Percentiles rank a stretch among this genome's conserved stretches.
Evolutionary conservation across 2,888 invertebrate species (phyloP).

Genomic region (Liposcelis brunnea): DNA sequence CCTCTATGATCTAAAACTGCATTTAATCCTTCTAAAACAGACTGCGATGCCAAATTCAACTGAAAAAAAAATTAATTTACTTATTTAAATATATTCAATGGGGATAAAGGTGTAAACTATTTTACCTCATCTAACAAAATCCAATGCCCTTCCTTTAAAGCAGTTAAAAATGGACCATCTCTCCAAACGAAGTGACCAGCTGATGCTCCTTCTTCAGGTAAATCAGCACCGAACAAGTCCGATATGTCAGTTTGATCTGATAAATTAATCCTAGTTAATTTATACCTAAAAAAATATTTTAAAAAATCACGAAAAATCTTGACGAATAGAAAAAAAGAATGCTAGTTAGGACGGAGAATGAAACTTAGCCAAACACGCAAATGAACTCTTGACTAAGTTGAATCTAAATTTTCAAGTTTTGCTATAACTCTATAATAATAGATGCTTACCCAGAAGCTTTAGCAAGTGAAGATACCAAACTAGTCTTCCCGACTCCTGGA

Average conservation of each 20-base stretch:
- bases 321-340: no score
- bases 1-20: constrained; percentile 96
- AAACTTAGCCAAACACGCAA: no score
- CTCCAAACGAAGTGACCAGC: constrained; percentile 87
- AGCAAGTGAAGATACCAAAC: constrained; percentile 79
- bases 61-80: constrained; percentile 20
- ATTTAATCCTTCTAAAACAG: constrained; percentile 94
- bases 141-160: constrained; percentile 88
- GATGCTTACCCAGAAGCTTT: constrained; percentile 43
- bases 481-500: constrained; percentile 97
- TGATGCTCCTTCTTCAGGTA: constrained; percentile 76
- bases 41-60: constrained; percentile 94
- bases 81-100: constrained; percentile 6
- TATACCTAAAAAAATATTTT: constrained; percentile 29
- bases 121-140: constrained; percentile 79
- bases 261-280: constrained; percentile 82
- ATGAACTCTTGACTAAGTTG: no score
- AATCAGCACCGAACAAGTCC: constrained; percentile 94
- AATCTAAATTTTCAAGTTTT: no score
- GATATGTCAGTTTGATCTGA: constrained; percentile 98
- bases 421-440: background rate
- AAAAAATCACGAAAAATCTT: no score
- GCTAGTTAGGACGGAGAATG: no score
- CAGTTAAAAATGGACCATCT: constrained; percentile 88
- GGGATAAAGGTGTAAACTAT: background rate